phyloP scores from a whole-genome alignment of 1,140 invertebrate genomes.

The Trialeurodes vaporariorum region DNA sequence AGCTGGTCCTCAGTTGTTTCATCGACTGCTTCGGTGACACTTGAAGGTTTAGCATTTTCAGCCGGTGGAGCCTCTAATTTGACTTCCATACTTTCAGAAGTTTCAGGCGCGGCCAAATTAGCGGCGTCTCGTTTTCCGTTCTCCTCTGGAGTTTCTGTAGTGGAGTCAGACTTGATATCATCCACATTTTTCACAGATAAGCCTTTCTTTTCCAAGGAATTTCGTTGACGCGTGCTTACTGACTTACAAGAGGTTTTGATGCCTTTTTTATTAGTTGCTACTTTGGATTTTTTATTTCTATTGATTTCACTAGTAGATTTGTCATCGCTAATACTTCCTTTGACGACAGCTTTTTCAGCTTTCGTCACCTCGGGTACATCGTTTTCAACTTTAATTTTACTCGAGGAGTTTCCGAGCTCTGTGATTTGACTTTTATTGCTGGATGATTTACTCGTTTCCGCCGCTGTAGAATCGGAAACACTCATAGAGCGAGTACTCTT shows the following conservation, averaged over 20 bases:
- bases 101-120: too few relatives aligned
- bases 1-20: too few relatives aligned
- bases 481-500: neutral
- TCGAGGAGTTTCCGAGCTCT: conserved; percentile 5
- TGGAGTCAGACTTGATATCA: too few relatives aligned
- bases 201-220: conserved; percentile 2
- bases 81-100: too few relatives aligned
- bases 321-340: neutral
- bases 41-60: too few relatives aligned
- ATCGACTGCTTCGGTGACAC: too few relatives aligned
- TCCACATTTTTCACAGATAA: too few relatives aligned
- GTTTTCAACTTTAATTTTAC: conserved; percentile 5
- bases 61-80: too few relatives aligned
- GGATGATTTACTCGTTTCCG: conserved; percentile 5
- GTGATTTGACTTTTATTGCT: conserved; percentile 10
- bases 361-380: conserved; percentile 5
- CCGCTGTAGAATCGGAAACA: neutral
- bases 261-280: conserved; percentile 2
- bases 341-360: conserved; percentile 7
- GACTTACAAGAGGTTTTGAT: neutral
- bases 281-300: conserved; percentile 11
- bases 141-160: too few relatives aligned
- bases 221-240: conserved; percentile 2
- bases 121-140: too few relatives aligned
- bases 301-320: conserved; percentile 6